phyloP scores from a whole-genome alignment of 2,888 invertebrate species.

The Hydrotaea cyrtoneurina region DNA sequence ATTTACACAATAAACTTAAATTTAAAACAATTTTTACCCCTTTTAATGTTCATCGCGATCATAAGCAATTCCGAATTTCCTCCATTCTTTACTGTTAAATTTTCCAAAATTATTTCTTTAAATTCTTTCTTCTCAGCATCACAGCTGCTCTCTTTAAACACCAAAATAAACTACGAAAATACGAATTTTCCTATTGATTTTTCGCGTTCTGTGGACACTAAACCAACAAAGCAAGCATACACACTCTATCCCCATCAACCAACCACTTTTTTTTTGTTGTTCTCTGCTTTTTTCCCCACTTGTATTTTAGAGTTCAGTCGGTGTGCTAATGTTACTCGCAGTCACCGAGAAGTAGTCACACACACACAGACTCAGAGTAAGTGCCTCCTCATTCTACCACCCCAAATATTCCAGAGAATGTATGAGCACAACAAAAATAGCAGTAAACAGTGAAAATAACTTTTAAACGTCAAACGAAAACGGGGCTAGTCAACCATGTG shows the following conservation, averaged over 20 bases:
- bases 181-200: constrained; percentile 2
- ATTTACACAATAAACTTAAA: background rate
- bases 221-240: no score
- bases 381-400: constrained; percentile 1
- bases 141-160: background rate
- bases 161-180: background rate
- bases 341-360: background rate
- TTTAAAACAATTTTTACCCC: no score
- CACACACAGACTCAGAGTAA: background rate
- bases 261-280: constrained; percentile 28
- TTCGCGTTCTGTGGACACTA: background rate
- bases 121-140: background rate
- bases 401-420: background rate
- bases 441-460: background rate
- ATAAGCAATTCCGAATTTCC: background rate
- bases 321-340: constrained; percentile 9
- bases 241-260: background rate
- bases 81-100: background rate
- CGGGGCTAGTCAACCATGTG: constrained; percentile 13
- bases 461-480: background rate
- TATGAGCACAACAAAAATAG: constrained; percentile 16
- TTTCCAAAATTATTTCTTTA: background rate
- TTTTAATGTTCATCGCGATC: background rate
- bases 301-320: constrained; percentile 25
- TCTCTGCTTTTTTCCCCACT: constrained; percentile 9